These are phyloP conservation scores for Setipinna tenuifilis DNA, from an alignment of 2,797 vertebrate genomes.

Conservation along the genomic window DNA sequence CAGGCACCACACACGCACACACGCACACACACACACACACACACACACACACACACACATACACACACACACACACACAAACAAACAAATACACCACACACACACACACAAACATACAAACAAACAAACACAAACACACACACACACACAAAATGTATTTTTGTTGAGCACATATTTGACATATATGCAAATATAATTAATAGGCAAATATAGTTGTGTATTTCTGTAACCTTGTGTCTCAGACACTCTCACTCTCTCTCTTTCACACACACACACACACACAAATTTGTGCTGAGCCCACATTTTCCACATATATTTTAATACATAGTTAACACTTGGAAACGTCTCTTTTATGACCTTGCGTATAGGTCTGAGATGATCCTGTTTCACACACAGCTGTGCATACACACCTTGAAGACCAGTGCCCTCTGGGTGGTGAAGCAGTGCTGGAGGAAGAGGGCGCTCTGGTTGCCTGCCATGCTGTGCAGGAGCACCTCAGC, in stretches of 20 bases:
- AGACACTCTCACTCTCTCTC: neutral
- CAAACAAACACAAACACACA: neutral
- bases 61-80: neutral
- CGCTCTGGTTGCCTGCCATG: conserved; percentile 88
- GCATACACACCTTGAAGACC: conserved; percentile 81
- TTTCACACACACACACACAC: conserved; percentile 31
- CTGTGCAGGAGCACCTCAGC: conserved; percentile 87
- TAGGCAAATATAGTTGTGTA: no score
- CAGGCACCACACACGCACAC: neutral
- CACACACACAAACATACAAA: neutral
- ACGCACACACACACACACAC: conserved; percentile 64
- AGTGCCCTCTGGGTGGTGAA: conserved; percentile 89
- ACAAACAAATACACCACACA: neutral
- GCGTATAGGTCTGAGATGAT: no score
- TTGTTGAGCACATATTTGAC: neutral
- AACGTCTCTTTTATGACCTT: no score
- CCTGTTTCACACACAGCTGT: no score
- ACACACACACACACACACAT: conserved; percentile 57
- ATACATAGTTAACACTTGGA: neutral
- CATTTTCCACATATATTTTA: neutral
- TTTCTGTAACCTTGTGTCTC: no score
- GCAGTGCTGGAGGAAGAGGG: conserved; percentile 89
- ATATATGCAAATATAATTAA: neutral
- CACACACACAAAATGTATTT: neutral
- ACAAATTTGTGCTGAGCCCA: conserved; percentile 35